These are phyloP conservation scores for Trichosurus vulpecula DNA, from an alignment of 2,797 vertebrate genomes.

Conservation along the genomic window DNA sequence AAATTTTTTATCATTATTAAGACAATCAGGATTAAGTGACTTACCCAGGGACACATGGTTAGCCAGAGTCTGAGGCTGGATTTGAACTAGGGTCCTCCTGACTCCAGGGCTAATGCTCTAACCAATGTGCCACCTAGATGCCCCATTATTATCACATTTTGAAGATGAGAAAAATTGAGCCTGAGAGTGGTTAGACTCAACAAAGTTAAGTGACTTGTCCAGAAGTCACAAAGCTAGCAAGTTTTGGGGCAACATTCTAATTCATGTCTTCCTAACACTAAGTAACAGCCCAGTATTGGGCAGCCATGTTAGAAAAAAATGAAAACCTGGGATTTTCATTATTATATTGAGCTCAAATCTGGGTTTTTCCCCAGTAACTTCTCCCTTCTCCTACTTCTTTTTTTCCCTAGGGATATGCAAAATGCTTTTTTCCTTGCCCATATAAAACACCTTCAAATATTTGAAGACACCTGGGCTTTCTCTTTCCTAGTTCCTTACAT, in stretches of 20 bases:
- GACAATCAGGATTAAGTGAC: neutral
- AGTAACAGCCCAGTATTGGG: neutral
- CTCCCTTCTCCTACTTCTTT: neutral
- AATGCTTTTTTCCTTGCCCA: neutral
- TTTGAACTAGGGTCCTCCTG: neutral
- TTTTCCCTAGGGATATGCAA: neutral
- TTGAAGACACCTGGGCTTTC: neutral
- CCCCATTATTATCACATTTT: neutral
- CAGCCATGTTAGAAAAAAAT: neutral
- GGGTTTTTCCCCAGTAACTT: neutral
- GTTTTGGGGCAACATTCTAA: neutral
- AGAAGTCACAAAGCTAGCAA: neutral
- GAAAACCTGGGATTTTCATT: neutral
- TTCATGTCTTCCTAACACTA: neutral
- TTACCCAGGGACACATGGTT: neutral
- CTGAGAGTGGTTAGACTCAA: neutral
- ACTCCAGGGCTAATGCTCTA: neutral
- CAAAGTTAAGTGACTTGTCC: neutral
- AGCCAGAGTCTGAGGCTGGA: neutral
- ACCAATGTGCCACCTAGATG: neutral
- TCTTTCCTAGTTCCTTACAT: neutral
- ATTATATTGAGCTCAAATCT: neutral
- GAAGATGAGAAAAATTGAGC: neutral
- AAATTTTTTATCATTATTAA: neutral
- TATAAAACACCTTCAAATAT: neutral